Evolutionary conservation across 2,797 vertebrate species (phyloP).

Genomic region (Sarcoramphus papa): DNA sequence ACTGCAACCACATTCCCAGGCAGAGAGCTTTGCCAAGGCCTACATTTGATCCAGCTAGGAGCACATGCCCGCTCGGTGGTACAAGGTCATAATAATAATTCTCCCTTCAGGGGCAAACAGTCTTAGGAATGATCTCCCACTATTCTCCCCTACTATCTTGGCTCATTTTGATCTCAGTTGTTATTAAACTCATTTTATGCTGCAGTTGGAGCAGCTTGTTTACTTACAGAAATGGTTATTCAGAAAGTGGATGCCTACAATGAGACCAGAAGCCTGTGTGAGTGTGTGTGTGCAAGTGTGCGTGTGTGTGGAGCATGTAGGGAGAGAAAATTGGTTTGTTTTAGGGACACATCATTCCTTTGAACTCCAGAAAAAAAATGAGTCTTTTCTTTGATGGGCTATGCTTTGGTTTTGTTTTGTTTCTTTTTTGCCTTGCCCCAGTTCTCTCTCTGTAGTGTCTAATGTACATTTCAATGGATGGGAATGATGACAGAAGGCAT

Average conservation of each 20-base stretch:
- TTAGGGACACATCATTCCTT: neutral
- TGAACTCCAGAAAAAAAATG: neutral
- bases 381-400: constrained; percentile 1
- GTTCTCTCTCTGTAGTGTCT: constrained; percentile 27
- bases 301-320: neutral
- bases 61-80: neutral
- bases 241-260: neutral
- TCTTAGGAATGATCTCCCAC: constrained; percentile 52
- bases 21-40: constrained; percentile 34
- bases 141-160: constrained; percentile 23
- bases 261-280: neutral
- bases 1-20: neutral
- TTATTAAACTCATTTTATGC: constrained; percentile 33
- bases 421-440: constrained; percentile 26
- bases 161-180: constrained; percentile 61
- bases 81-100: constrained; percentile 58
- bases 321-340: constrained; percentile 10
- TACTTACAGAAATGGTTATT: constrained; percentile 26
- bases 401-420: constrained; percentile 30
- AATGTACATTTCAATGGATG: constrained; percentile 39
- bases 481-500: constrained; percentile 22
- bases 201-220: constrained; percentile 12
- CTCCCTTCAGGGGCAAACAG: constrained; percentile 51
- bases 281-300: neutral
- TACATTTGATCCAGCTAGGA: constrained; percentile 41